A percentile compares a stretch with the other conserved stretches of the same genome.
Conservation (phyloP, 2,797 vertebrate species). For the Clamator glandarius region DNA sequence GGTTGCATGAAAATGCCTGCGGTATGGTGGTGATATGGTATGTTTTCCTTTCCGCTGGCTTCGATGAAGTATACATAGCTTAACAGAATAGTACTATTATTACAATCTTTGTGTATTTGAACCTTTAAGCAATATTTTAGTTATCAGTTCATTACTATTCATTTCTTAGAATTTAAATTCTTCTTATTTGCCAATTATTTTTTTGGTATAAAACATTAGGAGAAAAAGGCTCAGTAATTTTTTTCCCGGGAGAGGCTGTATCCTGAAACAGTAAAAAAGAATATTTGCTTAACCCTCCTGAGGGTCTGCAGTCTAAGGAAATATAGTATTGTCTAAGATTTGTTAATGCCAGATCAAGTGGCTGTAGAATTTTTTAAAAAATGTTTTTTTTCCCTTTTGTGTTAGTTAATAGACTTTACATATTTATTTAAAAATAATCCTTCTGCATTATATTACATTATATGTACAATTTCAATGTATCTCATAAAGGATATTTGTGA, state of each 20-base stretch:
- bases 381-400: background rate
- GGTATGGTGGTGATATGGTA: constrained; percentile 84
- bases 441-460: background rate
- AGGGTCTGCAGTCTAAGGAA: constrained; percentile 42
- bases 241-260: constrained; percentile 36
- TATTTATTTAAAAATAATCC: background rate
- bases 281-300: constrained; percentile 34
- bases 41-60: constrained; percentile 75
- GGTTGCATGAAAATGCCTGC: constrained; percentile 79
- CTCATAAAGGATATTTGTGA: background rate
- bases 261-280: constrained; percentile 7
- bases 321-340: background rate
- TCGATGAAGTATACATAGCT: constrained; percentile 61
- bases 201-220: constrained; percentile 51
- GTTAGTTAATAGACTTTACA: background rate
- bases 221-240: constrained; percentile 37
- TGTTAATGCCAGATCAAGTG: background rate
- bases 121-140: constrained; percentile 63
- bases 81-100: constrained; percentile 77
- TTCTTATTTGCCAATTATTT: constrained; percentile 56
- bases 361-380: background rate
- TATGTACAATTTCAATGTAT: background rate
- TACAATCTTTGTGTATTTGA: constrained; percentile 39
- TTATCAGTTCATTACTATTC: constrained; percentile 61
- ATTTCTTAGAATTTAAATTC: constrained; percentile 59